Percentiles rank a stretch among this genome's conserved stretches.
Conservation (phyloP, 2,888 invertebrate species). For the Aporophyla lueneburgensis region DNA sequence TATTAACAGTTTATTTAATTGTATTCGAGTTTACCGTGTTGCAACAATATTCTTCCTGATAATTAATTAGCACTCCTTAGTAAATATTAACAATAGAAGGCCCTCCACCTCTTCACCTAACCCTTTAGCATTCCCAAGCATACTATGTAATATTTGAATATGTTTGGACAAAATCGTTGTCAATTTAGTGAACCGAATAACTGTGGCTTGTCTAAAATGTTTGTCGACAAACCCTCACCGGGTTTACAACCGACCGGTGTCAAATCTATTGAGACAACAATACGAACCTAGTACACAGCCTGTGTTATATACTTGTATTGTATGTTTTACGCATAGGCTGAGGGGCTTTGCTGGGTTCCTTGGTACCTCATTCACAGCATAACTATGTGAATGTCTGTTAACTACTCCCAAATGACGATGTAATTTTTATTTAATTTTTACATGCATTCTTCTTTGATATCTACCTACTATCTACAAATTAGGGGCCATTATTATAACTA, state of each 20-base stretch:
- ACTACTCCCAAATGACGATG: too few relatives aligned
- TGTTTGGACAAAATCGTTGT: constrained; percentile 29
- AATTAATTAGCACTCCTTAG: constrained; percentile 2
- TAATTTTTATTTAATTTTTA: too few relatives aligned
- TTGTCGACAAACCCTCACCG: constrained; percentile 35
- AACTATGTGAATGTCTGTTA: too few relatives aligned
- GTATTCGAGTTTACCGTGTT: neutral
- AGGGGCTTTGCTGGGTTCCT: neutral
- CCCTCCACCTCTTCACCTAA: neutral
- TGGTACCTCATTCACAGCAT: too few relatives aligned
- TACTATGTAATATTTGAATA: constrained; percentile 17
- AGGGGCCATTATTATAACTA: too few relatives aligned
- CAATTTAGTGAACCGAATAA: constrained; percentile 30
- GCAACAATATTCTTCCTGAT: neutral
- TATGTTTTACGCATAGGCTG: neutral
- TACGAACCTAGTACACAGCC: neutral
- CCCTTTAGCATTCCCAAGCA: constrained; percentile 23
- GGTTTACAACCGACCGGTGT: constrained; percentile 23
- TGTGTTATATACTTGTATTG: neutral
- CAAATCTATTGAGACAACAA: constrained; percentile 25
- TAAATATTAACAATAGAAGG: neutral
- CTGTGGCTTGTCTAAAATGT: constrained; percentile 50
- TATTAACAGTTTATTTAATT: neutral
- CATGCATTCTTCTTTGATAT: too few relatives aligned
- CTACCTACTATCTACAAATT: too few relatives aligned